Conservation (phyloP, 1,140 invertebrate genomes). For the Aphaenogaster floridana region DNA sequence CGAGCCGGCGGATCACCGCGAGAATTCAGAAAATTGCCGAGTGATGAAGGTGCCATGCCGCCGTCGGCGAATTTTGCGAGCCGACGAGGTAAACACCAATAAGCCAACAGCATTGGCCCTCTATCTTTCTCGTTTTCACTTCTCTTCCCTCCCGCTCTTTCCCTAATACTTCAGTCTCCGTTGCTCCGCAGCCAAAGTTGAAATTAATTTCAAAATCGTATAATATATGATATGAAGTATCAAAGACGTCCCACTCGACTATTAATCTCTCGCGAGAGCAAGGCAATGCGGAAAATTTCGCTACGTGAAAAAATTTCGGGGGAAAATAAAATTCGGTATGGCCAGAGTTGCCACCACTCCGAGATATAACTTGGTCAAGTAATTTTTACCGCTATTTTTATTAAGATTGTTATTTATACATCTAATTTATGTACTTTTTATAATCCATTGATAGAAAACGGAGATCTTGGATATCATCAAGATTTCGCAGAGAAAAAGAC, state of each 20-base stretch:
- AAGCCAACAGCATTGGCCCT: slow-evolving; percentile 32
- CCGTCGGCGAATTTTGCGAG: slow-evolving; percentile 62
- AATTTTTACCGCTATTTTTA: slow-evolving; percentile 1
- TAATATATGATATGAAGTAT: slow-evolving; percentile 28
- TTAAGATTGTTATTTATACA: neutral
- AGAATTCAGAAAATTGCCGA: slow-evolving; percentile 58
- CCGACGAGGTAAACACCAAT: slow-evolving; percentile 54
- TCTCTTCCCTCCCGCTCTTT: neutral
- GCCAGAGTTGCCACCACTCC: neutral
- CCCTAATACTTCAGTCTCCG: neutral
- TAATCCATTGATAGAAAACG: neutral
- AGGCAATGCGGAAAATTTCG: slow-evolving; percentile 10
- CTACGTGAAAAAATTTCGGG: slow-evolving; percentile 6
- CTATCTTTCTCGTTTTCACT: neutral
- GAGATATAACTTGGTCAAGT: neutral
- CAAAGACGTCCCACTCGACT: slow-evolving; percentile 10
- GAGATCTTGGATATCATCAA: neutral
- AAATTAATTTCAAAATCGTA: slow-evolving; percentile 69
- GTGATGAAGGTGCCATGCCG: slow-evolving; percentile 58
- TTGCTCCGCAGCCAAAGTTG: slow-evolving; percentile 3
- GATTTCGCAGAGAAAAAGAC: slow-evolving; percentile 8
- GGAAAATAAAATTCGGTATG: slow-evolving; percentile 11
- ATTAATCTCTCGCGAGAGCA: slow-evolving; percentile 50
- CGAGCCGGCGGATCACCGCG: slow-evolving; percentile 28
- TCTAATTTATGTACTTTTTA: neutral